Evolutionary conservation across 1,140 invertebrate species (phyloP), one percentile per base, ranked within the genome.

Genomic region (Dryas iulia): DNA sequence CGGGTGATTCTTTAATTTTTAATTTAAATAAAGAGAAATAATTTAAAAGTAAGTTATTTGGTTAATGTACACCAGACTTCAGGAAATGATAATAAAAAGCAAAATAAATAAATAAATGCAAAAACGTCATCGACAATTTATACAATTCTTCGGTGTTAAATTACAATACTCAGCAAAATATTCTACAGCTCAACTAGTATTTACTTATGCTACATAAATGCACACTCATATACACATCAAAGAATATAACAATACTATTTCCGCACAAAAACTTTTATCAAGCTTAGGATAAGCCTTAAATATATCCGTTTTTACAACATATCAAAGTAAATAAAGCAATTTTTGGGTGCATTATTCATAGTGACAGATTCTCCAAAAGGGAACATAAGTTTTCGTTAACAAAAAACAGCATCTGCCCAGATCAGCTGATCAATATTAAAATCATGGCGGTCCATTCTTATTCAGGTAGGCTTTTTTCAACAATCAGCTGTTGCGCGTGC

Each of bases 401-500:
- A 59, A 66, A 66, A 66, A 68, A 57, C 11, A 1, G 26, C 74
- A 74, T 67, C 74, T 77, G 74, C 59, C 66, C 62, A 67, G 64
- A 85, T 86, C 86, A 86, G 86, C 83, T 85, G 84, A 86, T 82
- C 74, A 59, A 76, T 76, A 69, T 76, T 67, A 67, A 69, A 63
- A 62, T 69, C 60, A 63, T 61, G 66, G 24, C 35, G 14, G 54
- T 4, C 59, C 66, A 68, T 68, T 61, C 58, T 30, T 4, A 23
- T 67, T 74, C 82, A 83, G 84, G 80, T 89, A 84, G 70, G 61
- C 31, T 73, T 83, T 83, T 83, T 85, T 83, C 57, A 65, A 63
- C 39, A 64, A 79, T 82, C 87, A 87, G 84, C 84, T 89, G 87
- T 81, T 77, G 80, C 78, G 74, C 75, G 73, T 78, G 77, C 77